Percentiles rank a stretch among this genome's conserved stretches.
Conservation (phyloP, 2,888 invertebrate species). For the Plagiodera versicolora region DNA sequence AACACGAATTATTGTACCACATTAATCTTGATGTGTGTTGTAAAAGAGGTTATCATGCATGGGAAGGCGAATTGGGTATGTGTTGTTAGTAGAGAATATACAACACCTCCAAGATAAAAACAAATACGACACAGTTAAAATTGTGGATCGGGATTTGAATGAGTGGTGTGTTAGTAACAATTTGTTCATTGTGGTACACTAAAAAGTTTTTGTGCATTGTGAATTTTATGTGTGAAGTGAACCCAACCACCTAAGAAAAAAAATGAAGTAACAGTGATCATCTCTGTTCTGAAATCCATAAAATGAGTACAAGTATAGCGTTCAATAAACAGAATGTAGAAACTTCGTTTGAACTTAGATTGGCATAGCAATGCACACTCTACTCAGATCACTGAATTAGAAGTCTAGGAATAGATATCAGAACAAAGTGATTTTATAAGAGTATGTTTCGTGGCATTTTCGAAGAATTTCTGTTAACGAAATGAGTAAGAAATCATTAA, state of each 20-base stretch:
- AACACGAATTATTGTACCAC: conserved; percentile 18
- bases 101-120: conserved; percentile 19
- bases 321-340: too few relatives aligned
- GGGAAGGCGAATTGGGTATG: conserved; percentile 20
- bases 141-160: conserved; percentile 27
- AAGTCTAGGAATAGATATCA: neutral
- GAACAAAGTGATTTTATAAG: neutral
- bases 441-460: neutral
- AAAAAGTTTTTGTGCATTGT: conserved; percentile 19
- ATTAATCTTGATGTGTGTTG: conserved; percentile 17
- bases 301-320: neutral
- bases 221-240: conserved; percentile 16
- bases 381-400: neutral
- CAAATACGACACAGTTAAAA: conserved; percentile 18
- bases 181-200: conserved; percentile 20
- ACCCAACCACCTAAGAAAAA: conserved; percentile 36
- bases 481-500: neutral
- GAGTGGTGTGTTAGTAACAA: conserved; percentile 23
- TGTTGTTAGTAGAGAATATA: conserved; percentile 21
- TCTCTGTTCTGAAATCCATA: neutral
- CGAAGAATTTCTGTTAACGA: neutral
- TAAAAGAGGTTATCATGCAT: conserved; percentile 34
- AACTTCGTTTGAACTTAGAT: too few relatives aligned
- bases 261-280: neutral
- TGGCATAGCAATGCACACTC: too few relatives aligned